Evolutionary conservation across 2,113 vertebrate species (phyloP).

Genomic region (Climacteris rufus): DNA sequence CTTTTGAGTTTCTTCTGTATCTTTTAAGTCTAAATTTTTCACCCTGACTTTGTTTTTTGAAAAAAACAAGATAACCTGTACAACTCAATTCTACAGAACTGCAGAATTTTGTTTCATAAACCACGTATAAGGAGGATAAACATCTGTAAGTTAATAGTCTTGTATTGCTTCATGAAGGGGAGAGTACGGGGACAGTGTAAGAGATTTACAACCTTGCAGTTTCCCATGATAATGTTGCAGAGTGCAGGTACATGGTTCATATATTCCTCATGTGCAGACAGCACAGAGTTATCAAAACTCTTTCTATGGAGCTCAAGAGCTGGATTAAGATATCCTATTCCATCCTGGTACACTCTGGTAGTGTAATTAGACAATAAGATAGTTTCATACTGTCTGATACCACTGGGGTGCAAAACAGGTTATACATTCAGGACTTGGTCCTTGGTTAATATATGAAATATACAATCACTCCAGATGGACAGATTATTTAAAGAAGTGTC

Average conservation of each 20-base stretch:
- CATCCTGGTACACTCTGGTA: neutral
- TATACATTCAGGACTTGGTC: neutral
- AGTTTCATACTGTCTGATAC: neutral
- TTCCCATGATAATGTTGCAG: neutral
- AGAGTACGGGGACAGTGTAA: neutral
- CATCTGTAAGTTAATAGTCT: neutral
- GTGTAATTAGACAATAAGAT: neutral
- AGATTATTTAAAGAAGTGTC: neutral
- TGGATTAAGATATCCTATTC: neutral
- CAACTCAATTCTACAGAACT: neutral
- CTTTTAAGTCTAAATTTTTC: constrained; percentile 13
- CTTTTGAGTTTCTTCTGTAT: constrained; percentile 13
- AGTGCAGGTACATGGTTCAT: neutral
- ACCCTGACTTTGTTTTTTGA: neutral
- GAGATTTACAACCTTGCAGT: neutral
- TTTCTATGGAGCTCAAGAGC: neutral
- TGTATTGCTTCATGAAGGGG: neutral
- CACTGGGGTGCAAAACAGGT: neutral
- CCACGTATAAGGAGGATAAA: neutral
- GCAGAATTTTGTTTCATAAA: constrained; percentile 6
- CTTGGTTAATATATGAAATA: neutral
- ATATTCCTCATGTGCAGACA: neutral
- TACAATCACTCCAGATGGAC: neutral
- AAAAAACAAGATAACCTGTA: neutral
- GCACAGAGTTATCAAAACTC: neutral